These are phyloP conservation scores for Microtus oregoni DNA, from an alignment of 2,113 vertebrate genomes.

Conservation along the genomic window DNA sequence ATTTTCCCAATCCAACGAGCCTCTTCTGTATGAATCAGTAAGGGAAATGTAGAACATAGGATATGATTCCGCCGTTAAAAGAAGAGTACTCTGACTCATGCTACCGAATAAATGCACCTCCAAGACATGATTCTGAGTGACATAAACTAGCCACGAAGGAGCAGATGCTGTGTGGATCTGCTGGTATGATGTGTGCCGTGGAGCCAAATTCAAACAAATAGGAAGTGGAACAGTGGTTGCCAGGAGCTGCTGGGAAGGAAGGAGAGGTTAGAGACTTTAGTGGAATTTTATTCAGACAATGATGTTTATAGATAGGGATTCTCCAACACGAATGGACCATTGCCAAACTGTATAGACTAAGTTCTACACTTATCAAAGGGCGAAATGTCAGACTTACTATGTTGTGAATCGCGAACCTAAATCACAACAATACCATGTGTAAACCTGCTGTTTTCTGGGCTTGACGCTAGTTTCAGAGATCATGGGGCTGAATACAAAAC, in stretches of 20 bases:
- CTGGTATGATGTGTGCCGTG: background rate
- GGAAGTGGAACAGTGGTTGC: accelerated
- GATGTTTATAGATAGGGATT: background rate
- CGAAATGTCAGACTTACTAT: background rate
- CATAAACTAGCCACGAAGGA: background rate
- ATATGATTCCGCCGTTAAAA: background rate
- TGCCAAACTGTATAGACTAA: background rate
- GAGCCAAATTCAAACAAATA: background rate
- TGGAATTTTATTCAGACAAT: background rate
- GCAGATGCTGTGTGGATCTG: background rate
- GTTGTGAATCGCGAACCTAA: no score
- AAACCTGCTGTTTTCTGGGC: background rate
- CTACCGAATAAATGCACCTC: no score
- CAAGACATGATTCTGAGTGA: background rate
- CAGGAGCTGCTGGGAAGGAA: no score
- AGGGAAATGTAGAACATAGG: background rate
- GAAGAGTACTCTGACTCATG: background rate
- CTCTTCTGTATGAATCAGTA: background rate
- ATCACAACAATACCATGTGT: background rate
- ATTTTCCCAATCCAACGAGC: background rate
- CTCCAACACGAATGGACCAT: background rate
- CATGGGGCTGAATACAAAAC: background rate
- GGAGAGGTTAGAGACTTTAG: no score
- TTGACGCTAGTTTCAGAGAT: background rate
- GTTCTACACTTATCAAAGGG: background rate